Conservation (phyloP, 2,113 vertebrate species). For the Leucosticte australis region DNA sequence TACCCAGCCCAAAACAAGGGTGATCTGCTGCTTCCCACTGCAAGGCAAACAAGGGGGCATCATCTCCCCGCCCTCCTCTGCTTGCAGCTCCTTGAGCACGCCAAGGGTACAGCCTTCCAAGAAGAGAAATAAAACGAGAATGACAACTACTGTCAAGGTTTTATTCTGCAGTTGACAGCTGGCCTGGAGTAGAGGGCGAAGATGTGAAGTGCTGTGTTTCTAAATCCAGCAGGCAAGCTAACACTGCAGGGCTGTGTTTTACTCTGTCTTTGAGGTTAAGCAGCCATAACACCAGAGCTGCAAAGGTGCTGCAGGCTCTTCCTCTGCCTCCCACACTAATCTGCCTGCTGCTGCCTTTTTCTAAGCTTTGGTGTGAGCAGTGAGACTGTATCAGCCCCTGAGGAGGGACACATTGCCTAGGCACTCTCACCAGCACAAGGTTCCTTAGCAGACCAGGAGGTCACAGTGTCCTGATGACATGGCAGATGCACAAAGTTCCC, state of each 20-base stretch:
- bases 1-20: neutral
- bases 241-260: neutral
- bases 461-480: neutral
- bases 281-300: neutral
- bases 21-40: neutral
- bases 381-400: accelerated
- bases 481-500: neutral
- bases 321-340: neutral
- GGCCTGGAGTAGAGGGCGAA: neutral
- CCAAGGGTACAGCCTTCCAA: neutral
- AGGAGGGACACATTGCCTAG: neutral
- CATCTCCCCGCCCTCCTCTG: neutral
- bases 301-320: neutral
- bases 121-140: neutral
- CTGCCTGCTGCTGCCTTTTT: neutral
- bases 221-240: neutral
- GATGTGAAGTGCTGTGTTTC: neutral
- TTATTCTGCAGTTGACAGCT: neutral
- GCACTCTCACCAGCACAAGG: no score
- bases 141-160: neutral
- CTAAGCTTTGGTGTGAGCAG: neutral
- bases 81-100: neutral
- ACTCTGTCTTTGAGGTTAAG: neutral
- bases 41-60: accelerated
- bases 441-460: neutral